Conservation (phyloP, 1,140 invertebrate species). For the Pentalonia nigronervosa region DNA sequence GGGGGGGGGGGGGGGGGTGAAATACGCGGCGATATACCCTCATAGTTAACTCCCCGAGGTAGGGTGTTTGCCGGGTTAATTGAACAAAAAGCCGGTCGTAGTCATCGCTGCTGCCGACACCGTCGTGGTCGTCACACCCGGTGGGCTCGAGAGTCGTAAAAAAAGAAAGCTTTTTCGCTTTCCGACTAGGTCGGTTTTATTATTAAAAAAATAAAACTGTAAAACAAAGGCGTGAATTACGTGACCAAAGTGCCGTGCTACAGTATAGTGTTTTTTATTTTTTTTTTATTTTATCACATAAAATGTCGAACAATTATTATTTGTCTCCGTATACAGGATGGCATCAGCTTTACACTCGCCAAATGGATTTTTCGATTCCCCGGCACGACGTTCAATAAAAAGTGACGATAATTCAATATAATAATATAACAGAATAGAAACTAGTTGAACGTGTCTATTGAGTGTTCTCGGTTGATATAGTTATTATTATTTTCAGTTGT, state of each 20-base stretch:
- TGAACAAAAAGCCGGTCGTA: constrained; percentile 28
- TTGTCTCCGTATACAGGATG: background rate
- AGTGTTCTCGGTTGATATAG: background rate
- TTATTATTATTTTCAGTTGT: background rate
- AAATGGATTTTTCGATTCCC: background rate
- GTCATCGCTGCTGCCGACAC: background rate
- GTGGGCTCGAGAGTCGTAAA: background rate
- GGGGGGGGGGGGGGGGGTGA: no score
- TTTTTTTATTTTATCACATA: background rate
- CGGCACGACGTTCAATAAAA: background rate
- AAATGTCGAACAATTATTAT: constrained; percentile 18
- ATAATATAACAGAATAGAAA: background rate
- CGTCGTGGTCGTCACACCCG: constrained; percentile 11
- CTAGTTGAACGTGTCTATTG: background rate
- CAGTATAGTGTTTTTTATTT: background rate
- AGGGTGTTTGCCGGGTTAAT: constrained; percentile 27
- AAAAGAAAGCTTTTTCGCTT: constrained; percentile 23
- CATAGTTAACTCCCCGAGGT: constrained; percentile 41
- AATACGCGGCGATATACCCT: background rate
- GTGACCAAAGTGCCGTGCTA: constrained; percentile 4
- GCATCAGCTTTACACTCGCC: background rate
- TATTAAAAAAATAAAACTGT: background rate
- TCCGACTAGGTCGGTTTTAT: constrained; percentile 17
- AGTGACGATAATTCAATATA: background rate
- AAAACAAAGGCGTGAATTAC: constrained; percentile 7